A percentile compares a stretch with the other conserved stretches of the same genome.
phyloP scores from a whole-genome alignment of 1,140 invertebrate species.

The Hyphantria cunea region DNA sequence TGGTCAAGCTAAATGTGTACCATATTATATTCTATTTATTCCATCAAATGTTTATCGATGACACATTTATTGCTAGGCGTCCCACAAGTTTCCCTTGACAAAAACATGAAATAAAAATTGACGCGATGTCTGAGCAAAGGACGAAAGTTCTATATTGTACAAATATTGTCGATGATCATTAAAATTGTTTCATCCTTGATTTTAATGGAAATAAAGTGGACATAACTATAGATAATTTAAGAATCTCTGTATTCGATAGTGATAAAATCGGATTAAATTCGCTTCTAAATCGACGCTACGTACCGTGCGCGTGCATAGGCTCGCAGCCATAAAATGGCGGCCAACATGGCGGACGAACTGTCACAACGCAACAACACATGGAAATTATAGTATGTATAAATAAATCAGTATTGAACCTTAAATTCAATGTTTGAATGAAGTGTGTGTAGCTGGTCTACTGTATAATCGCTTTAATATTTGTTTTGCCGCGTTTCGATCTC shows the following conservation, averaged over 20 bases:
- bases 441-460: constrained; percentile 46
- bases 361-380: constrained; percentile 18
- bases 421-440: constrained; percentile 26
- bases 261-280: constrained; percentile 10
- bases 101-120: not conserved
- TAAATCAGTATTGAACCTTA: constrained; percentile 36
- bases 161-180: not conserved
- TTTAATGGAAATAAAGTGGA: not conserved
- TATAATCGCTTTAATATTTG: constrained; percentile 27
- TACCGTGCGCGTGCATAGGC: constrained; percentile 1
- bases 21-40: not conserved
- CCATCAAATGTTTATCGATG: not conserved
- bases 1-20: not conserved
- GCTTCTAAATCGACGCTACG: constrained; percentile 10
- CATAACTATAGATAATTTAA: constrained; percentile 7
- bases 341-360: constrained; percentile 6
- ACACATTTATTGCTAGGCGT: constrained; percentile 21
- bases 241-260: constrained; percentile 13
- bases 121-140: not conserved
- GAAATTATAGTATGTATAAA: constrained; percentile 26
- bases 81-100: constrained; percentile 5
- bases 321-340: constrained; percentile 5
- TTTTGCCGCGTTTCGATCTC: constrained; percentile 14
- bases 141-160: not conserved
- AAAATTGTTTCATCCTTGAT: not conserved